phyloP scores from a whole-genome alignment of 2,797 vertebrate species.

The Naso thynnoides region DNA sequence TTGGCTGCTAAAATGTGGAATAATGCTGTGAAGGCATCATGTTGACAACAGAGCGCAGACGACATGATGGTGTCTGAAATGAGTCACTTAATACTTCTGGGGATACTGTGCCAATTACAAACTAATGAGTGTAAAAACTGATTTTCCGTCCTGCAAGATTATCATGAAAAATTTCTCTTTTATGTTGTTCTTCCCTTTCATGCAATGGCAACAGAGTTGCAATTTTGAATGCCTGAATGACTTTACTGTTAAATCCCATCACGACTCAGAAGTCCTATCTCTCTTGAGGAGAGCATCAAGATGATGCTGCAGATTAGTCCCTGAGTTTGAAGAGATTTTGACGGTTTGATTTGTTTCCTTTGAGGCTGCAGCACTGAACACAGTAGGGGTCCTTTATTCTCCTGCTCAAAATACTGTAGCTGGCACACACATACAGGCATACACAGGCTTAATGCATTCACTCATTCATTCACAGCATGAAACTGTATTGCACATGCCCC shows the following conservation, averaged over 20 bases:
- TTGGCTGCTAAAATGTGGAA: constrained; percentile 25
- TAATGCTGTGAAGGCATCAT: constrained; percentile 11
- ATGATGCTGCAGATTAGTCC: constrained; percentile 40
- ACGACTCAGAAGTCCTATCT: constrained; percentile 18
- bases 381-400: constrained; percentile 18
- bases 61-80: constrained; percentile 21
- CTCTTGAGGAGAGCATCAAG: constrained; percentile 34
- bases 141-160: constrained; percentile 6
- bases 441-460: not conserved
- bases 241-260: constrained; percentile 37
- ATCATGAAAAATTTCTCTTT: not conserved
- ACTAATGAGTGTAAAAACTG: constrained; percentile 18
- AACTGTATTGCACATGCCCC: not conserved
- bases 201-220: not conserved
- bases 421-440: not conserved
- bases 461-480: not conserved
- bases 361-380: constrained; percentile 9
- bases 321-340: constrained; percentile 23
- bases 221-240: constrained; percentile 17
- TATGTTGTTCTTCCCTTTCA: not conserved
- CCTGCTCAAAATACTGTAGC: not conserved
- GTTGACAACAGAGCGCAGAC: constrained; percentile 9
- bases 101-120: constrained; percentile 24
- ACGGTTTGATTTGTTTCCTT: constrained; percentile 52
- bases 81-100: constrained; percentile 6